Evolutionary conservation across 2,113 vertebrate genomes (phyloP), one percentile per base, ranked within the genome.

Genomic region (Holacanthus passer): DNA sequence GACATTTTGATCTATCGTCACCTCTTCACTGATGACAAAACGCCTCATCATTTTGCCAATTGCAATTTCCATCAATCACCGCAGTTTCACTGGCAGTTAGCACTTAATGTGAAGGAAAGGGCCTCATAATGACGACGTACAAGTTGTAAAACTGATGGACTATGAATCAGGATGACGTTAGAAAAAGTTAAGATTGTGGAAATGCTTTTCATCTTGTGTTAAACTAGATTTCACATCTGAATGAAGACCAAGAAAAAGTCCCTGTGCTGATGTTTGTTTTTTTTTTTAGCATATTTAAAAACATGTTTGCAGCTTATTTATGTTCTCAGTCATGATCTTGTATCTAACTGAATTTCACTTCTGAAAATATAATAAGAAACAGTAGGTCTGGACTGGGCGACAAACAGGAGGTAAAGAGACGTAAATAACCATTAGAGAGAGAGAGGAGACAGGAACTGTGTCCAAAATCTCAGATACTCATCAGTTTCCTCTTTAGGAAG

Each of bases 381-480:
- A n/a, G n/a, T n/a, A n/a, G n/a, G n/a, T n/a, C n/a, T n/a, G n/a
- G n/a, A n/a, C n/a, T n/a, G n/a, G n/a, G n/a, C n/a, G n/a, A n/a
- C n/a, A n/a, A n/a, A n/a, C n/a, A n/a, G n/a, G n/a, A n/a, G n/a
- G n/a, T n/a, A n/a, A 24, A 72, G 53, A 27, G 24, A 59, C 32
- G 27, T 35, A 12, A 47, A 50, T n/a, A 35, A 68, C n/a, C 16
- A 32, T 17, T 19, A 37, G 32, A 71, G 24, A 56, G 50, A 41
- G 69, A 37, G 2, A n/a, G 8, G 35, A 37, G 5, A 13, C n/a
- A 29, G 39, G 20, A 12, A 29, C 14, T 17, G 68, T 41, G 53
- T 45, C 53, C 7, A 14, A 72, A 41, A 71, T 37, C 35, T 29
- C 16, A n/a, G n/a, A n/a, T n/a, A 71, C 32, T 70, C 48, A n/a